These are phyloP conservation scores for Danio kyathit DNA, from an alignment of 2,797 vertebrate genomes.

Conservation along the genomic window DNA sequence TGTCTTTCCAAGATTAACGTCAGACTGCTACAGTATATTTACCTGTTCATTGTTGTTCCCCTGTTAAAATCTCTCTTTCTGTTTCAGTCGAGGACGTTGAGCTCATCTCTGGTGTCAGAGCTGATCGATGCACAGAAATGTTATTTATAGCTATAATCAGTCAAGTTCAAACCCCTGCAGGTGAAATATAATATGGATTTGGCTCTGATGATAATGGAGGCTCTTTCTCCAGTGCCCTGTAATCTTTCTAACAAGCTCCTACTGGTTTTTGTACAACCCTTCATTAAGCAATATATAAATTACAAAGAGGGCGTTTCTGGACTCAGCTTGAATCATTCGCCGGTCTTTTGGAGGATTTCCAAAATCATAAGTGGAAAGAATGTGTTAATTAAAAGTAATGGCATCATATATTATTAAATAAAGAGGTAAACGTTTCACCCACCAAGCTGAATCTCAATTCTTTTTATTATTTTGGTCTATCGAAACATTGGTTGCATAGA, in stretches of 20 bases:
- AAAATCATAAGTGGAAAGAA: slow-evolving; percentile 1
- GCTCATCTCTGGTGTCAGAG: neutral
- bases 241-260: slow-evolving; percentile 40
- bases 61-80: neutral
- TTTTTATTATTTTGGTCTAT: slow-evolving; percentile 32
- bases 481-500: neutral
- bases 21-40: slow-evolving; percentile 18
- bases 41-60: slow-evolving; percentile 18
- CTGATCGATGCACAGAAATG: slow-evolving; percentile 14
- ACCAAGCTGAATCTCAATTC: neutral
- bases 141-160: neutral
- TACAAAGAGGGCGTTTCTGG: slow-evolving; percentile 23
- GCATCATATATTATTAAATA: neutral
- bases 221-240: slow-evolving; percentile 3
- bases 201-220: slow-evolving; percentile 7
- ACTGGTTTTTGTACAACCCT: slow-evolving; percentile 38
- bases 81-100: neutral
- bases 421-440: slow-evolving; percentile 1
- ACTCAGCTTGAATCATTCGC: neutral
- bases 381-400: slow-evolving; percentile 12
- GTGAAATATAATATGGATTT: neutral
- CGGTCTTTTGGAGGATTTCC: slow-evolving; percentile 10
- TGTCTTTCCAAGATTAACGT: slow-evolving; percentile 3
- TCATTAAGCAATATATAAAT: slow-evolving; percentile 39
- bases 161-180: neutral